Conservation (phyloP, 2,113 vertebrate species). For the Elephas maximus region DNA sequence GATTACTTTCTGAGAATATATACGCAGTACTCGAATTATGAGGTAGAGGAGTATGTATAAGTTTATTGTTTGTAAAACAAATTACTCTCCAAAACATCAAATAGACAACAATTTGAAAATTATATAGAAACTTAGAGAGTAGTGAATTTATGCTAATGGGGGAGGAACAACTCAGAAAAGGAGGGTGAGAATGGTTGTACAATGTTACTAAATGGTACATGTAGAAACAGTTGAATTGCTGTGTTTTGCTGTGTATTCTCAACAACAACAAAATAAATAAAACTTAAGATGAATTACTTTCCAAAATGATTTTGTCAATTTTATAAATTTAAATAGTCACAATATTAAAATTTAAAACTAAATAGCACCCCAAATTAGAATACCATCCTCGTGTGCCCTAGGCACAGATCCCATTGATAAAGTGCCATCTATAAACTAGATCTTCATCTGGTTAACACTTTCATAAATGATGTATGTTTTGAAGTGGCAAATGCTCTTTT, state of each 20-base stretch:
- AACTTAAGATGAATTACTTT: not conserved
- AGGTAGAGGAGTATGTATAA: not conserved
- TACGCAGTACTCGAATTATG: not conserved
- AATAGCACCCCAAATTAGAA: not conserved
- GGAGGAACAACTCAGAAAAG: too few relatives aligned
- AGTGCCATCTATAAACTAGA: not conserved
- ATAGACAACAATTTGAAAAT: too few relatives aligned
- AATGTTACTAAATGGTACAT: not conserved
- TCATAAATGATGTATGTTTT: not conserved
- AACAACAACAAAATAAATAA: too few relatives aligned
- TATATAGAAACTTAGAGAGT: too few relatives aligned
- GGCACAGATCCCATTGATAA: not conserved
- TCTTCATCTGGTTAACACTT: not conserved
- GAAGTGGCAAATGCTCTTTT: conserved; percentile 44
- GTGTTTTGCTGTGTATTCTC: too few relatives aligned
- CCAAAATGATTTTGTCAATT: not conserved
- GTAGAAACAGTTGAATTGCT: not conserved
- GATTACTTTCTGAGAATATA: conserved; percentile 3
- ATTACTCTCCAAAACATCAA: not conserved
- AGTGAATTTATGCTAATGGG: too few relatives aligned
- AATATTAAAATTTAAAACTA: conserved; percentile 29
- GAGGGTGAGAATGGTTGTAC: too few relatives aligned
- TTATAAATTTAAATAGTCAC: not conserved
- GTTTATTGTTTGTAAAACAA: not conserved
- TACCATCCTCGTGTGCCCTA: not conserved